These are phyloP conservation scores for Thalassarche chlororhynchos DNA, from an alignment of 2,113 vertebrate genomes.

Conservation along the genomic window DNA sequence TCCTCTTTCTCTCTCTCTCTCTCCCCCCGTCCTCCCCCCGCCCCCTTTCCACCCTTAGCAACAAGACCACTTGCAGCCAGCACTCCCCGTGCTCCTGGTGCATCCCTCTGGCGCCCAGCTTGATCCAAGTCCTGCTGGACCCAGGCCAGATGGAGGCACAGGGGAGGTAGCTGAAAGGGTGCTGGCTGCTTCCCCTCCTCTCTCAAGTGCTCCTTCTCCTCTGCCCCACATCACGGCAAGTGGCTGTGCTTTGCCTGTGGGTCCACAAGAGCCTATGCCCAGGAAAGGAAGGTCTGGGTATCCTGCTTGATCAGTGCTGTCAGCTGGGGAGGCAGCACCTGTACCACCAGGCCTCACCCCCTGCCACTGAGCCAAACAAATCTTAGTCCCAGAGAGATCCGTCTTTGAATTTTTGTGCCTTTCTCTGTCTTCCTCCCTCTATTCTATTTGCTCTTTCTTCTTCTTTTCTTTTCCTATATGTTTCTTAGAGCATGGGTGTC, in stretches of 20 bases:
- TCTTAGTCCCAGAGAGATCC: background rate
- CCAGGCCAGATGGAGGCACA: background rate
- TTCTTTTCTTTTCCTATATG: background rate
- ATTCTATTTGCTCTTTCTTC: background rate
- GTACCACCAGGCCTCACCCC: background rate
- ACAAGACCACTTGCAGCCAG: background rate
- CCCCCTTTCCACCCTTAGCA: background rate
- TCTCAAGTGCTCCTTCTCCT: background rate
- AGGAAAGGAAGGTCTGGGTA: background rate
- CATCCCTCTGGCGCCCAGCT: too few species aligned
- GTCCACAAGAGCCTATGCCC: too few species aligned
- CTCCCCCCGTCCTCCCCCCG: too few species aligned
- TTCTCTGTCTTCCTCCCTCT: background rate
- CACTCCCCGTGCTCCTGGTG: background rate
- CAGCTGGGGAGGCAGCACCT: background rate
- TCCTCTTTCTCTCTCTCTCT: background rate
- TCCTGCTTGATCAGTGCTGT: background rate
- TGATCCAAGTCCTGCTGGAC: too few species aligned
- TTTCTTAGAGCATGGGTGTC: background rate
- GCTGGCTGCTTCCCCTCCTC: background rate
- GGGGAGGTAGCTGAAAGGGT: background rate
- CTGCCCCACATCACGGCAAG: rapidly evolving
- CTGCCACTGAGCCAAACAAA: rapidly evolving
- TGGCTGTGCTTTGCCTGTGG: background rate
- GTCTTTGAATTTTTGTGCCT: background rate